These are phyloP conservation scores for Drosophila anomalata DNA, from an alignment of 2,888 invertebrate species.

Conservation along the genomic window DNA sequence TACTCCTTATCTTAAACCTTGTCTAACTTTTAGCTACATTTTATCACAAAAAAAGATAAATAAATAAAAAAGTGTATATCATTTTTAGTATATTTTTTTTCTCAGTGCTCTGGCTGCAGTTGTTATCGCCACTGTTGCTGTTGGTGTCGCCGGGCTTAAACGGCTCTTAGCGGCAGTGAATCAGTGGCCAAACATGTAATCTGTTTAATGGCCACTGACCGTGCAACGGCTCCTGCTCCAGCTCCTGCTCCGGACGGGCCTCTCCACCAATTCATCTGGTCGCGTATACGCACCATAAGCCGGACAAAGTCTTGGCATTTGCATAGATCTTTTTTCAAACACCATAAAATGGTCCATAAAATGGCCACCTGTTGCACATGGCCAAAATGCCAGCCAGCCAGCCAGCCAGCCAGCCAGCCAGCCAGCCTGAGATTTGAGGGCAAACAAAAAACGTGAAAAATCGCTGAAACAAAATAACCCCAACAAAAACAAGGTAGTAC, in stretches of 20 bases:
- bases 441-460: slow-evolving; percentile 39
- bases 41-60: not conserved
- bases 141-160: slow-evolving; percentile 61
- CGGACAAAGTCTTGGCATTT: slow-evolving; percentile 21
- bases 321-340: slow-evolving; percentile 23
- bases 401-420: slow-evolving; percentile 20
- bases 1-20: too few relatives aligned
- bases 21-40: too few relatives aligned
- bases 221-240: slow-evolving; percentile 15
- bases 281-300: slow-evolving; percentile 39
- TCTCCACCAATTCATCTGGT: slow-evolving; percentile 8
- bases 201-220: slow-evolving; percentile 76
- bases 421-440: slow-evolving; percentile 21
- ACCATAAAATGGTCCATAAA: slow-evolving; percentile 5
- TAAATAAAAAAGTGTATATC: not conserved
- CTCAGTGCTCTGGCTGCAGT: slow-evolving; percentile 10
- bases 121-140: slow-evolving; percentile 42
- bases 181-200: slow-evolving; percentile 75
- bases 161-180: slow-evolving; percentile 75
- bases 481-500: slow-evolving; percentile 24
- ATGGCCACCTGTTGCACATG: slow-evolving; percentile 44
- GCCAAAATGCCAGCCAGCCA: slow-evolving; percentile 17
- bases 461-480: slow-evolving; percentile 33
- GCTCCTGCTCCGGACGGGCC: not conserved
- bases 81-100: not conserved